phyloP scores from a whole-genome alignment of 2,888 invertebrate species.

The Sminthurinus aureus region DNA sequence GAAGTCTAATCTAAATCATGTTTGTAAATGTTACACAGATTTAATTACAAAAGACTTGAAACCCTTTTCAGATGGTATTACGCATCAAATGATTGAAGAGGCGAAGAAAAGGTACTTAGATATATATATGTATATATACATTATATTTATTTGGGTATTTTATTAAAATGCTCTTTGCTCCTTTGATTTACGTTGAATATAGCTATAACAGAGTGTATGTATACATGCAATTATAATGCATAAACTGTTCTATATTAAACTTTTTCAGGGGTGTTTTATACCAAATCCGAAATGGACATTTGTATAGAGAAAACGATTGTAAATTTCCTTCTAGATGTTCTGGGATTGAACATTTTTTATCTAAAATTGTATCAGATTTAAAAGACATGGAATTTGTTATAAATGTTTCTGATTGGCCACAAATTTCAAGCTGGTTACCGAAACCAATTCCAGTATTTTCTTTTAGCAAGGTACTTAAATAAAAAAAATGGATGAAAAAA shows the following conservation, averaged over 20 bases:
- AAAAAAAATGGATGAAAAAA: too few relatives aligned
- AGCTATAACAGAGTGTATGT: background rate
- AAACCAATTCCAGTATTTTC: constrained; percentile 84
- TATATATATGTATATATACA: background rate
- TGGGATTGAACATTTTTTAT: constrained; percentile 89
- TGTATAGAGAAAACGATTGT: constrained; percentile 84
- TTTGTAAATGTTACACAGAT: constrained; percentile 13
- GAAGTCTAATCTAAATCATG: background rate
- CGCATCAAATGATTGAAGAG: constrained; percentile 70
- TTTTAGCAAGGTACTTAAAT: constrained; percentile 82
- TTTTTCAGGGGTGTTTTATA: constrained; percentile 75
- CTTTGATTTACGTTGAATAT: background rate
- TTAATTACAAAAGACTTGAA: constrained; percentile 73
- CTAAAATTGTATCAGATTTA: constrained; percentile 70
- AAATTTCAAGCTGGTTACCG: constrained; percentile 71
- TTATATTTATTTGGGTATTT: background rate
- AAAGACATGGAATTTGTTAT: constrained; percentile 85
- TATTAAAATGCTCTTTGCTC: too few relatives aligned
- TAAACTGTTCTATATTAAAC: background rate
- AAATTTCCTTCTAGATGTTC: constrained; percentile 92
- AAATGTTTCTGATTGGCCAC: constrained; percentile 94
- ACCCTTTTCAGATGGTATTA: constrained; percentile 76
- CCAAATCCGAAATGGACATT: constrained; percentile 79
- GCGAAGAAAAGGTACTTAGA: constrained; percentile 65
- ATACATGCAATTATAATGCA: background rate